Evolutionary conservation across 2,888 invertebrate genomes (phyloP).

Genomic region (Villa cingulata): DNA sequence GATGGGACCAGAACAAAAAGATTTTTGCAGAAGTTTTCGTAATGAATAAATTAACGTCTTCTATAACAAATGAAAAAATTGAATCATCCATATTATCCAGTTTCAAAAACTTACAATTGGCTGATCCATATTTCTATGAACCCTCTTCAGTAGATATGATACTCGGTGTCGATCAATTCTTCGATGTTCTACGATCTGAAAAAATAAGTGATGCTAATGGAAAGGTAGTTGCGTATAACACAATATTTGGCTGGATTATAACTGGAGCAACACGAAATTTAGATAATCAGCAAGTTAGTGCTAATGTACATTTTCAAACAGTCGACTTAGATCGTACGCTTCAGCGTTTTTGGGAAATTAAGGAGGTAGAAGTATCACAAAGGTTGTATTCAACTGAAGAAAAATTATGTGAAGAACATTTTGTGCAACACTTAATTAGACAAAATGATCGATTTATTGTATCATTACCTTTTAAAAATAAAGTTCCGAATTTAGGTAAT

Average conservation of each 20-base stretch:
- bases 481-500: neutral
- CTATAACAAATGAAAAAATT: neutral
- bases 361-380: neutral
- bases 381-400: neutral
- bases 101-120: neutral
- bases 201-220: too few species aligned
- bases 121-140: too few species aligned
- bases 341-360: neutral
- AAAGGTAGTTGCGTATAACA: too few species aligned
- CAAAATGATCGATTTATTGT: neutral
- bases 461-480: neutral
- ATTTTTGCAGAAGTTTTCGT: neutral
- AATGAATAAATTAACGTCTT: neutral
- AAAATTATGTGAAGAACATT: neutral
- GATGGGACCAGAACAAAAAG: too few species aligned
- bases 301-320: too few species aligned
- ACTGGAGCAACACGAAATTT: too few species aligned
- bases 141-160: too few species aligned
- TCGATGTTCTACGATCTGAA: too few species aligned
- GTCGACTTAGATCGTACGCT: too few species aligned
- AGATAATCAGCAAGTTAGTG: too few species aligned
- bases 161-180: too few species aligned
- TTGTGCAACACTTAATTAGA: neutral
- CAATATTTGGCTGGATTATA: too few species aligned
- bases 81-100: neutral